These are phyloP conservation scores for Unio pictorum DNA, from an alignment of 2,888 invertebrate species.

Conservation along the genomic window DNA sequence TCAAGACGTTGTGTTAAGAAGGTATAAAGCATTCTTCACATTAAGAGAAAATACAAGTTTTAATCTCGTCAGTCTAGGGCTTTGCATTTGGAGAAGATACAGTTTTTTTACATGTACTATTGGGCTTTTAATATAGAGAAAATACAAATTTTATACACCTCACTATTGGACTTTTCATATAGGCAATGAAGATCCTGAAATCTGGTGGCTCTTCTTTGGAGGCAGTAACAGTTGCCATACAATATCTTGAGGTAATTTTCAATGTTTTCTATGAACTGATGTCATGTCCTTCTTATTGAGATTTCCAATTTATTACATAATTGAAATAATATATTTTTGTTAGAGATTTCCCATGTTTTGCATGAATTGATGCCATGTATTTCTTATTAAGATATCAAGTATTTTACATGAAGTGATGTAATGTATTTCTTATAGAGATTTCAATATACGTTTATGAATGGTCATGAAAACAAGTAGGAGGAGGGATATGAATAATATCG, in stretches of 20 bases:
- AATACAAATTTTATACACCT: too few species aligned
- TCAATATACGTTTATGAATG: too few species aligned
- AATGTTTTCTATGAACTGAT: background rate
- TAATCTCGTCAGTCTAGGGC: background rate
- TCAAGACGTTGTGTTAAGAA: too few species aligned
- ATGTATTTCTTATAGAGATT: too few species aligned
- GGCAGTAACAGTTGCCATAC: conserved; percentile 86
- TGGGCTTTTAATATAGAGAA: too few species aligned
- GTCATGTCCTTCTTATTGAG: too few species aligned
- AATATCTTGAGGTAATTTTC: conserved; percentile 79
- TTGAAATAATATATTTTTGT: too few species aligned
- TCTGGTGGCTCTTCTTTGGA: conserved; percentile 83
- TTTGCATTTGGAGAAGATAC: conserved; percentile 17
- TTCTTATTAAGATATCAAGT: background rate
- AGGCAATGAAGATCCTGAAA: conserved; percentile 74
- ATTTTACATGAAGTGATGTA: background rate
- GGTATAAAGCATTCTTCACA: too few species aligned
- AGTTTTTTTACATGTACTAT: too few species aligned
- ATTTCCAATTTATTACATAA: background rate
- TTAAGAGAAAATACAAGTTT: too few species aligned
- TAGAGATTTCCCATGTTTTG: background rate
- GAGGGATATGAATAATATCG: too few species aligned
- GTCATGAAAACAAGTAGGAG: too few species aligned
- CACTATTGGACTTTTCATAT: background rate
- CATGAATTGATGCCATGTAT: background rate